These are phyloP conservation scores for Pachycephus smyrnensis DNA, from an alignment of 2,888 invertebrate species.

Conservation along the genomic window DNA sequence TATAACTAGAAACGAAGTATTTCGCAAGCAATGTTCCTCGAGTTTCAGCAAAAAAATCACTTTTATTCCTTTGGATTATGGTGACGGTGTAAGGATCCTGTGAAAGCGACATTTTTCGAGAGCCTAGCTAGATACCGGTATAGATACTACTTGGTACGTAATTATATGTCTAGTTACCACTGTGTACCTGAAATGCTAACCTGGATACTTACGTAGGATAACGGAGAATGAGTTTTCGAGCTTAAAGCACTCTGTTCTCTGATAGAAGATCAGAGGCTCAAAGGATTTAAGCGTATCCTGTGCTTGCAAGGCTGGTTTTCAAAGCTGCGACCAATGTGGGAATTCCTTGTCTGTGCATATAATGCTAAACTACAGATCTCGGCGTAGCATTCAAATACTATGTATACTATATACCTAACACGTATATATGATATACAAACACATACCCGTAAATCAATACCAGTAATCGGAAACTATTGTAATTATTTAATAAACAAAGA, in stretches of 20 bases:
- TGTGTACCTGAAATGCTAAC: background rate
- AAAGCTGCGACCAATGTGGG: background rate
- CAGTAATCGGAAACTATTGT: background rate
- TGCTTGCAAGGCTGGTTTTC: background rate
- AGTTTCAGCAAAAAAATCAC: background rate
- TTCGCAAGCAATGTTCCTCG: too few relatives aligned
- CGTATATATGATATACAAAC: background rate
- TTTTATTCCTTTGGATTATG: background rate
- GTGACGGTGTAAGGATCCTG: background rate
- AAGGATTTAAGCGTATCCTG: background rate
- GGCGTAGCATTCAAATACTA: background rate
- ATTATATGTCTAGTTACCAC: background rate
- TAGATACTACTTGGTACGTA: background rate
- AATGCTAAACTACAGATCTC: background rate
- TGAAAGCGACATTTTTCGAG: background rate
- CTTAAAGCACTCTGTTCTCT: background rate
- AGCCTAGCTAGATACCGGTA: background rate
- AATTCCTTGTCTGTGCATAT: background rate
- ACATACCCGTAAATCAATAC: background rate
- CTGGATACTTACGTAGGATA: background rate
- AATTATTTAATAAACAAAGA: background rate
- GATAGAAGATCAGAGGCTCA: background rate
- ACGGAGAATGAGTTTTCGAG: background rate
- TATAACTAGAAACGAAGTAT: too few relatives aligned
- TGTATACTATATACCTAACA: background rate